Percentiles rank a stretch among this genome's conserved stretches.
These are phyloP conservation scores for Lates japonicus DNA, from an alignment of 2,797 vertebrate species.

Conservation along the genomic window DNA sequence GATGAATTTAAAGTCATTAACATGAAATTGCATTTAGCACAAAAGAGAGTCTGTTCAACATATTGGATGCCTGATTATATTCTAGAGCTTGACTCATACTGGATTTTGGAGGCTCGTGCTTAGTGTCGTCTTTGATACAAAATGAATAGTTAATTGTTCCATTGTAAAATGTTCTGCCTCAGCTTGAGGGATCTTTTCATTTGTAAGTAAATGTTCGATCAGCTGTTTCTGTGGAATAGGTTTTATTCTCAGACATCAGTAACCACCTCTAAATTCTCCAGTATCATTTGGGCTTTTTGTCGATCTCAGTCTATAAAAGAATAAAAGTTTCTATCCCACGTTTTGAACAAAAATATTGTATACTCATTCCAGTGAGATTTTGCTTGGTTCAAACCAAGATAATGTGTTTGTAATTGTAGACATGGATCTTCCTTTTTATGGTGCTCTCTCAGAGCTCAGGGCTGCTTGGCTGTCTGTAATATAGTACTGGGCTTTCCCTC, in stretches of 20 bases:
- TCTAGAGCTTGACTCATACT: neutral
- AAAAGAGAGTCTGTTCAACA: neutral
- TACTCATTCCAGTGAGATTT: neutral
- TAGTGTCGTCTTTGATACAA: neutral
- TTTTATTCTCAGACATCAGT: neutral
- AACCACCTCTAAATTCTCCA: neutral
- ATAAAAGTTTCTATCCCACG: too few species aligned
- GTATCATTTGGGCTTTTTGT: neutral
- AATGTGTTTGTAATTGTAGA: neutral
- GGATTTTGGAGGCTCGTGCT: neutral
- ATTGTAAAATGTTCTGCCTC: too few species aligned
- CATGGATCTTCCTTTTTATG: neutral
- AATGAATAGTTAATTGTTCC: neutral
- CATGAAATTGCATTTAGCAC: neutral
- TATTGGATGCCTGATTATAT: neutral
- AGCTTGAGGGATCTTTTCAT: too few species aligned
- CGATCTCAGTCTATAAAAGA: neutral
- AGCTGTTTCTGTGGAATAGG: neutral
- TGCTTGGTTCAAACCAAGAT: neutral
- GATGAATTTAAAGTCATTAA: neutral
- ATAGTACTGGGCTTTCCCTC: conserved; percentile 6
- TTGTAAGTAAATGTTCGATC: neutral
- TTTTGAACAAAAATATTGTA: neutral
- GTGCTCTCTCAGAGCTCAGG: neutral
- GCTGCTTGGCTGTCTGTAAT: neutral